Conservation (phyloP, 2,113 vertebrate species). For the Oryzias woworae region DNA sequence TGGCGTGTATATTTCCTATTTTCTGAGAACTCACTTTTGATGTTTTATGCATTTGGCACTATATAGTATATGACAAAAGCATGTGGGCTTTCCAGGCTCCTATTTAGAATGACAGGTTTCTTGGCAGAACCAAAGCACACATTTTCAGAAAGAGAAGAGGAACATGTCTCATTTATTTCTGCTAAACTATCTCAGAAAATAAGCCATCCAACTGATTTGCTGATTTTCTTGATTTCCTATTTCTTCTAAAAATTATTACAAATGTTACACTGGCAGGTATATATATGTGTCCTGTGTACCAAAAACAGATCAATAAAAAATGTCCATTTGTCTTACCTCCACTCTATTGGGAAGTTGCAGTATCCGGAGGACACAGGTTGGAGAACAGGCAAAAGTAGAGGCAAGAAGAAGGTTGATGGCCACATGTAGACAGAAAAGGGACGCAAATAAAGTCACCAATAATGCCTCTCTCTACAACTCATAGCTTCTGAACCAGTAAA, state of each 20-base stretch:
- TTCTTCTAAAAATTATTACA: too few relatives aligned
- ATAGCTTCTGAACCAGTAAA: conserved; percentile 23
- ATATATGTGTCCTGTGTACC: too few relatives aligned
- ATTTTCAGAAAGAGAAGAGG: neutral
- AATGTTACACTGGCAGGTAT: too few relatives aligned
- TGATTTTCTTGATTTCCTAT: too few relatives aligned
- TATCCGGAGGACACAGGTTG: conserved; percentile 49
- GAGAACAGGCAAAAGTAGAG: conserved; percentile 27
- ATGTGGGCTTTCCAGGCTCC: neutral
- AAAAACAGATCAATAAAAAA: neutral
- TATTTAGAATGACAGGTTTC: neutral
- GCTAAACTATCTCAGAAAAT: neutral
- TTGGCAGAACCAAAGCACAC: neutral
- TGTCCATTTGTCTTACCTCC: conserved; percentile 63
- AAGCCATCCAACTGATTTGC: neutral
- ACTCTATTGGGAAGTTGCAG: conserved; percentile 67
- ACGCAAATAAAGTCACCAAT: conserved; percentile 27
- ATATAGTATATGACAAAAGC: conserved; percentile 5
- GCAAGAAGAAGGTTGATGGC: conserved; percentile 10
- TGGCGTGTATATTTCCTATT: too few relatives aligned
- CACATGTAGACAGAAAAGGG: conserved; percentile 1
- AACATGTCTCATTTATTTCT: neutral
- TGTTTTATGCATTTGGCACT: too few relatives aligned
- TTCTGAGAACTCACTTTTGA: too few relatives aligned
- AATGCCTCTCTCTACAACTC: conserved; percentile 25